Evolutionary conservation across 2,797 vertebrate species (phyloP).

Genomic region (Ctenopoma multispine): DNA sequence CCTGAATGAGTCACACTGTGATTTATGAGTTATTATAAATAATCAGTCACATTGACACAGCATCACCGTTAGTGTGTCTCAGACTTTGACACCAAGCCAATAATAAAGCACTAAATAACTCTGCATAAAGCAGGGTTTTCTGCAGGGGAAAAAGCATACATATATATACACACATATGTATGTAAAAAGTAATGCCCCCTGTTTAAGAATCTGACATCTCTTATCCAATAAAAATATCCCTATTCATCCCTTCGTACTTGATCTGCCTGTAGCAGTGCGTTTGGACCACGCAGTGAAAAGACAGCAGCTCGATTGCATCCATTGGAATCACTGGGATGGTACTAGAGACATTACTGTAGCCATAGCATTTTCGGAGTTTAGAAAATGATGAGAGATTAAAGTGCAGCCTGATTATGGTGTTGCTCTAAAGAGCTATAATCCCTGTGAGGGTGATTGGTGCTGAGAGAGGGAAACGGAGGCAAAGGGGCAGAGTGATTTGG

Average conservation of each 20-base stretch:
- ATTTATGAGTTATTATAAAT: conserved; percentile 38
- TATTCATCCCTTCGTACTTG: not conserved
- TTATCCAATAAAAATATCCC: too few relatives aligned
- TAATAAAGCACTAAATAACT: not conserved
- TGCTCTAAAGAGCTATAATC: conserved; percentile 64
- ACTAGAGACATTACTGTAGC: conserved; percentile 42
- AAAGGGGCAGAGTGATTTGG: conserved; percentile 30
- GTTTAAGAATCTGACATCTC: too few relatives aligned
- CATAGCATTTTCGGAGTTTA: conserved; percentile 52
- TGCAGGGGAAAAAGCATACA: too few relatives aligned
- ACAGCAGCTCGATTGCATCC: not conserved
- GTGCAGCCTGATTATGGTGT: conserved; percentile 56
- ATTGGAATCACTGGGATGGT: conserved; percentile 17
- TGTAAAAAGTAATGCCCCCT: too few relatives aligned
- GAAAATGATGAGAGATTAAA: conserved; percentile 64
- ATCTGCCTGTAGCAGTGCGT: not conserved
- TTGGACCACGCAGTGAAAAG: not conserved
- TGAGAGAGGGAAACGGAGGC: not conserved
- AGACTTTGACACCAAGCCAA: not conserved
- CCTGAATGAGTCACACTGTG: not conserved
- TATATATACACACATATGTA: too few relatives aligned
- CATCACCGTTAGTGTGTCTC: not conserved
- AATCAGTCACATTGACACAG: not conserved
- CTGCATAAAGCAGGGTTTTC: not conserved
- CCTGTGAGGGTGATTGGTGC: conserved; percentile 53